These are phyloP conservation scores for Abramis brama DNA, from an alignment of 2,113 vertebrate species.

Conservation along the genomic window DNA sequence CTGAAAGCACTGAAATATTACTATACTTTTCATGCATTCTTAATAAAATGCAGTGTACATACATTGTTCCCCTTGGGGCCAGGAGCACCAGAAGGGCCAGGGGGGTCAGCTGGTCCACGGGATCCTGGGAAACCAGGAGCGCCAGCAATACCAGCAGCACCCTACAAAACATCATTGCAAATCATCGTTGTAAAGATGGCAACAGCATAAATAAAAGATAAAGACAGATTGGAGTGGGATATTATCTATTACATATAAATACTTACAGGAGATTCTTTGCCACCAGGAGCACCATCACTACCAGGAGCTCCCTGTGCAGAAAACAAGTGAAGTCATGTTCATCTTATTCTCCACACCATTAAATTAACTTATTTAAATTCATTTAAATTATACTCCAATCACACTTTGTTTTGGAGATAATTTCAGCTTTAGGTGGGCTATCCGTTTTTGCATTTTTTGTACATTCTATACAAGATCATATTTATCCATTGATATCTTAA, in stretches of 20 bases:
- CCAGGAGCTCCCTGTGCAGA: conserved; percentile 85
- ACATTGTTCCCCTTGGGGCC: too few species aligned
- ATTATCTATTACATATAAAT: neutral
- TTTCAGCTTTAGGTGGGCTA: neutral
- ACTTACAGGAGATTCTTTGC: conserved; percentile 91
- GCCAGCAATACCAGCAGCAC: conserved; percentile 90
- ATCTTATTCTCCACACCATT: neutral
- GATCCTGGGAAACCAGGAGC: conserved; percentile 94
- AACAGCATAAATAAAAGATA: neutral
- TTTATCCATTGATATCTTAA: too few species aligned
- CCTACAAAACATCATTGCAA: conserved; percentile 71
- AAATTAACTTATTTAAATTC: neutral
- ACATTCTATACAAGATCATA: neutral
- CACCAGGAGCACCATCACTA: conserved; percentile 88
- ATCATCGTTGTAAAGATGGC: neutral
- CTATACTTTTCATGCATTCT: too few species aligned
- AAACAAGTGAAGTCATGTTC: neutral
- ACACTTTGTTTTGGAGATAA: neutral
- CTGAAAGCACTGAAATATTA: neutral
- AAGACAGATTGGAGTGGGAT: neutral
- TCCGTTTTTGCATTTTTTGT: neutral
- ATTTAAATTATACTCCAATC: too few species aligned
- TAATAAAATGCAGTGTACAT: neutral
- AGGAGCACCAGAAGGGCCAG: conserved; percentile 83
- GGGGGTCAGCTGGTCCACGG: conserved; percentile 90